These are phyloP conservation scores for Anolis carolinensis DNA, from an alignment of 2,113 vertebrate genomes.

Conservation along the genomic window DNA sequence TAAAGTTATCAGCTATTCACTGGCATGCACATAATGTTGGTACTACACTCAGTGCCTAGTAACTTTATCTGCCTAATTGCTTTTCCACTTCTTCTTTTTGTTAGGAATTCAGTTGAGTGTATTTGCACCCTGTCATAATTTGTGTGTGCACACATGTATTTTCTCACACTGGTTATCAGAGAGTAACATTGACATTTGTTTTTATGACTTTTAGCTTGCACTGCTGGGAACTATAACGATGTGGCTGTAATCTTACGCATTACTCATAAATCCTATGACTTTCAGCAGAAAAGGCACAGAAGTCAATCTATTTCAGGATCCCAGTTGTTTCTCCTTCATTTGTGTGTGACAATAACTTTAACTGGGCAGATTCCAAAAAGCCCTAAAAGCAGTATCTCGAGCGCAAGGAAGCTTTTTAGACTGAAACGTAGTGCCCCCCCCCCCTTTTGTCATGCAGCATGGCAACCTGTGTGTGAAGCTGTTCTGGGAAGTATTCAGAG, in stretches of 20 bases:
- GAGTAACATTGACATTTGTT: constrained; percentile 12
- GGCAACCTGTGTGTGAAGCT: neutral
- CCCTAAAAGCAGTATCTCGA: neutral
- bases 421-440: neutral
- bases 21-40: constrained; percentile 38
- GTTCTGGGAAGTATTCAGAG: neutral
- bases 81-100: constrained; percentile 31
- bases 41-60: neutral
- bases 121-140: constrained; percentile 6
- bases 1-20: constrained; percentile 59
- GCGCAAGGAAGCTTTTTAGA: neutral
- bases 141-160: neutral
- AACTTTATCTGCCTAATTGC: constrained; percentile 28
- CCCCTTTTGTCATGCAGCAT: neutral
- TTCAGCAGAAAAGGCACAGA: constrained; percentile 9
- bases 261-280: neutral
- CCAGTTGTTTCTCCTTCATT: neutral
- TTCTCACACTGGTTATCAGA: constrained; percentile 30
- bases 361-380: neutral
- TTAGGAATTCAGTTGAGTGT: constrained; percentile 19
- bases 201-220: constrained; percentile 22
- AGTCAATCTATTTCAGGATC: neutral
- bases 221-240: neutral
- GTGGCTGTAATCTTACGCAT: neutral
- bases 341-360: neutral